A percentile compares a stretch with the other conserved stretches of the same genome.
Conservation (phyloP, 2,113 vertebrate species). For the Siphamia tubifer region DNA sequence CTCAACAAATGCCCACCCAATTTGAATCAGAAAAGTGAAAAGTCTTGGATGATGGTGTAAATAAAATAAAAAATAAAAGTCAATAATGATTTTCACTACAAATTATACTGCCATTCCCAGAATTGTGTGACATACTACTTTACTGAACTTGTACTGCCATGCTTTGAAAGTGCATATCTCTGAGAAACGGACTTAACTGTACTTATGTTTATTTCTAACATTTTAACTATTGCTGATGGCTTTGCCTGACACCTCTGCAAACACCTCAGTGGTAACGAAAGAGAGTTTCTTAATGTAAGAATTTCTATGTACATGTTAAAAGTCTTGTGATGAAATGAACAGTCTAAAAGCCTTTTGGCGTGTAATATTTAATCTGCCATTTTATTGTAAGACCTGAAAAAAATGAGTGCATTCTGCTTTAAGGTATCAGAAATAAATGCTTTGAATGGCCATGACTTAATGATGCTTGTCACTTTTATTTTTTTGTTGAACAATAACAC, state of each 20-base stretch:
- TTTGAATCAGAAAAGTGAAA: background rate
- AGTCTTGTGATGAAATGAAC: slow-evolving; percentile 69
- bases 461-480: slow-evolving; percentile 22
- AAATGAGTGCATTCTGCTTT: slow-evolving; percentile 34
- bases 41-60: slow-evolving; percentile 24
- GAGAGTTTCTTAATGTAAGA: slow-evolving; percentile 50
- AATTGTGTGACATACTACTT: slow-evolving; percentile 27
- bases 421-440: slow-evolving; percentile 65
- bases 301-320: slow-evolving; percentile 67
- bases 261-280: slow-evolving; percentile 15
- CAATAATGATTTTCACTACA: background rate
- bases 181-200: slow-evolving; percentile 17
- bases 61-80: slow-evolving; percentile 18
- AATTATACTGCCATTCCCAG: slow-evolving; percentile 1
- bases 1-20: background rate
- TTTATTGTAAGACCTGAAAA: slow-evolving; percentile 58
- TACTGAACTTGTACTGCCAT: slow-evolving; percentile 32
- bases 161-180: slow-evolving; percentile 16
- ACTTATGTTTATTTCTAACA: slow-evolving; percentile 22
- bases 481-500: background rate
- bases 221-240: slow-evolving; percentile 35
- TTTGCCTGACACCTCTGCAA: slow-evolving; percentile 39
- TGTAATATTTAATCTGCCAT: slow-evolving; percentile 66
- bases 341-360: slow-evolving; percentile 45
- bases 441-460: slow-evolving; percentile 48